A percentile compares a stretch with the other conserved stretches of the same genome.
Evolutionary conservation across 2,888 invertebrate genomes (phyloP).

Genomic region (Antheraea assamensis): DNA sequence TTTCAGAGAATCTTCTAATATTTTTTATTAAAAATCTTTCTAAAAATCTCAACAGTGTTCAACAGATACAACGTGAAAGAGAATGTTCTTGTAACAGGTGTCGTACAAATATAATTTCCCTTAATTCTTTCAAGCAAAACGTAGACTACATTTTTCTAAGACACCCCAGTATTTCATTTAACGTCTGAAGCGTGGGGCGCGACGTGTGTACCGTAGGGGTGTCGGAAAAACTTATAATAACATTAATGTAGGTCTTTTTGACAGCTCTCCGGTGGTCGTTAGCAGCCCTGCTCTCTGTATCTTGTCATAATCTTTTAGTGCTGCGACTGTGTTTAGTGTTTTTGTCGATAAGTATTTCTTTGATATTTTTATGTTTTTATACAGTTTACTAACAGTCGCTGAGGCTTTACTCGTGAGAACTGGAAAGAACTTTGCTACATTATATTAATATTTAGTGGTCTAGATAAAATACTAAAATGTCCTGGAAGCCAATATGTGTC

Average conservation of each 20-base stretch:
- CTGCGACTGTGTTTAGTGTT: slow-evolving; percentile 32
- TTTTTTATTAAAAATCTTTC: no score
- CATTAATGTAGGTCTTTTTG: slow-evolving; percentile 82
- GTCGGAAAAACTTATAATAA: slow-evolving; percentile 80
- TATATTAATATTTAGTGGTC: no score
- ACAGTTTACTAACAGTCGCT: not conserved
- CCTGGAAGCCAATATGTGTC: no score
- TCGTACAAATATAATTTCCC: not conserved
- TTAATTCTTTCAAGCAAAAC: slow-evolving; percentile 16
- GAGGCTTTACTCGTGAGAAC: no score
- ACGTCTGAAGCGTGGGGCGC: slow-evolving; percentile 23
- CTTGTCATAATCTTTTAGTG: slow-evolving; percentile 80
- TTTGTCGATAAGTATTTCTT: slow-evolving; percentile 1
- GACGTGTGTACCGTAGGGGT: slow-evolving; percentile 49
- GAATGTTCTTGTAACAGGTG: not conserved
- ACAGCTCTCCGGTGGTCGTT: slow-evolving; percentile 77
- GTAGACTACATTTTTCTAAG: slow-evolving; percentile 15
- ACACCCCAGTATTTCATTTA: slow-evolving; percentile 23
- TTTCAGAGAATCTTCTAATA: no score
- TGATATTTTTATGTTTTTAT: not conserved
- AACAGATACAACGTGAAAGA: not conserved
- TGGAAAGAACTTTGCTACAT: no score
- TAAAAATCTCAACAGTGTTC: not conserved
- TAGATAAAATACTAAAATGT: no score
- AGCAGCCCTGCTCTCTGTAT: slow-evolving; percentile 78